Evolutionary conservation across 2,113 vertebrate genomes (phyloP).

Genomic region (Phrynosoma blainvillii): DNA sequence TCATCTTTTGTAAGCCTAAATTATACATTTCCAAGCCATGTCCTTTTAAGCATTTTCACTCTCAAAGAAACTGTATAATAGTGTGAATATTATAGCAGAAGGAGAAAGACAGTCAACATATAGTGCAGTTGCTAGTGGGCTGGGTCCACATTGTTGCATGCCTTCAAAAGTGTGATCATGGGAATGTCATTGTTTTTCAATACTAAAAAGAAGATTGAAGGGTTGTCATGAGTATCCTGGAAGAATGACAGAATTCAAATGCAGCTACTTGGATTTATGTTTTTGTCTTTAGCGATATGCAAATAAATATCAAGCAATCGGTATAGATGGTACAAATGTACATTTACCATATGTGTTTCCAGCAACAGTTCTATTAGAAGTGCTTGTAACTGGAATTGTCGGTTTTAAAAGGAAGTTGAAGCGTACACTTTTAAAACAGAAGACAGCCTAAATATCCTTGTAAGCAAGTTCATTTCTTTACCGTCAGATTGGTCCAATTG

Average conservation of each 20-base stretch:
- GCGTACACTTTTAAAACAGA: not conserved
- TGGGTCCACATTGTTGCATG: not conserved
- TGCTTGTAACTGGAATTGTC: not conserved
- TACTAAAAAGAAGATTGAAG: too few relatives aligned
- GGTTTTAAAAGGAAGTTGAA: not conserved
- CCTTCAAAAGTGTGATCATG: not conserved
- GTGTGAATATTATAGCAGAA: not conserved
- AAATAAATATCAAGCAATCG: slow-evolving; percentile 10
- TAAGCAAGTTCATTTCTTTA: slow-evolving; percentile 7
- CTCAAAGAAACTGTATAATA: not conserved
- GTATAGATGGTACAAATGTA: slow-evolving; percentile 1
- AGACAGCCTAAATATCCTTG: slow-evolving; percentile 27
- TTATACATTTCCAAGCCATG: not conserved
- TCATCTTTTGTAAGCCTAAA: not conserved
- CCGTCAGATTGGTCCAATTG: slow-evolving; percentile 11
- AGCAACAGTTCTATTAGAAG: not conserved
- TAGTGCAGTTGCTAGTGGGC: not conserved
- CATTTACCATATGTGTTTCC: not conserved
- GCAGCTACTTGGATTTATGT: not conserved
- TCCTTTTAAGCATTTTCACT: not conserved
- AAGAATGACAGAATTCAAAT: not conserved
- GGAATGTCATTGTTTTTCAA: not conserved
- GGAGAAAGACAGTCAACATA: not conserved
- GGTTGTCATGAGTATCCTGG: too few relatives aligned
- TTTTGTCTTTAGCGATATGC: not conserved